Evolutionary conservation across 2,797 vertebrate species (phyloP).

Genomic region (Catamblyrhynchus diadema): DNA sequence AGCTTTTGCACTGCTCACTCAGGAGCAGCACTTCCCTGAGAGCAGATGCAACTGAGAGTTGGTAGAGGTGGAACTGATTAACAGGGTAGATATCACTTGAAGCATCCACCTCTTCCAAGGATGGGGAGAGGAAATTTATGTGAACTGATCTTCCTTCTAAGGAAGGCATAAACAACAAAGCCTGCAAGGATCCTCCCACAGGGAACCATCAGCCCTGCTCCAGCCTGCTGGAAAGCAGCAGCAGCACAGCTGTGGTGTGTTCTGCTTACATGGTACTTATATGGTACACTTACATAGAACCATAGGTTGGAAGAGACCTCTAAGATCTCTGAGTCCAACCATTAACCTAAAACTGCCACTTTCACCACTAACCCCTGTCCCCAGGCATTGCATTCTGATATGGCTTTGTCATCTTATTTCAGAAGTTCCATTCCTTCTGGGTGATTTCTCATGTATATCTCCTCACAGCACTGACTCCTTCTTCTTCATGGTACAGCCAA

Average conservation of each 20-base stretch:
- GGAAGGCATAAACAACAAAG: not conserved
- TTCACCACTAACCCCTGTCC: not conserved
- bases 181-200: not conserved
- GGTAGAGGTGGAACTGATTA: not conserved
- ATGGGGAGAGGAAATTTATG: not conserved
- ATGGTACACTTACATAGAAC: rapidly evolving
- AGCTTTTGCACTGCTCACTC: not conserved
- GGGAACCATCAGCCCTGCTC: not conserved
- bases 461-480: no score
- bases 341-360: not conserved
- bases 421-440: no score
- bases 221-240: no score
- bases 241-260: not conserved
- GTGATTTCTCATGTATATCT: no score
- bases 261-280: not conserved
- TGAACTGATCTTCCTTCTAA: not conserved
- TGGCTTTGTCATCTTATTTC: no score
- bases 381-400: not conserved
- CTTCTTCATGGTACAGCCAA: no score
- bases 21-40: not conserved
- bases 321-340: not conserved
- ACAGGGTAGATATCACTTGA: not conserved
- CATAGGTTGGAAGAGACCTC: not conserved
- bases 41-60: not conserved
- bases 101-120: not conserved